These are phyloP conservation scores for Herpetotheres cachinnans DNA, from an alignment of 2,113 vertebrate genomes.

Conservation along the genomic window DNA sequence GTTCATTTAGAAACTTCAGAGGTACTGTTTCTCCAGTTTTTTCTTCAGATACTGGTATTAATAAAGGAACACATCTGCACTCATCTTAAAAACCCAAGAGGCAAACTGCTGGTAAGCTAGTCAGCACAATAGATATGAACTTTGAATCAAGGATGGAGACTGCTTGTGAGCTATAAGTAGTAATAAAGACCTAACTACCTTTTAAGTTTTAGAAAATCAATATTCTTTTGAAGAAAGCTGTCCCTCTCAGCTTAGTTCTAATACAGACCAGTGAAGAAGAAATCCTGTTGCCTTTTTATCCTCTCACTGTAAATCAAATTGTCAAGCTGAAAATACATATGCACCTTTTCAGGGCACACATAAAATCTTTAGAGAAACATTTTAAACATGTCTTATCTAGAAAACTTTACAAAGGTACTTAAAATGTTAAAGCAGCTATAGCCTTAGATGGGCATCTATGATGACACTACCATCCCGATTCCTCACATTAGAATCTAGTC, in stretches of 20 bases:
- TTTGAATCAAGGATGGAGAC: background rate
- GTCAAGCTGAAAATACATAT: background rate
- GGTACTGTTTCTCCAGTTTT: background rate
- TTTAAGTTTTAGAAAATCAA: background rate
- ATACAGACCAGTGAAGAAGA: background rate
- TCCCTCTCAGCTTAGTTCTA: background rate
- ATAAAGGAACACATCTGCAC: background rate
- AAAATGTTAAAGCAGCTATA: background rate
- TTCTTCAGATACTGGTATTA: background rate
- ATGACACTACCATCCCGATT: background rate
- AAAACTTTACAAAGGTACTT: background rate
- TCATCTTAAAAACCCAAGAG: background rate
- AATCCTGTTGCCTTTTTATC: background rate
- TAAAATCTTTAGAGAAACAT: background rate
- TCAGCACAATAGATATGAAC: background rate
- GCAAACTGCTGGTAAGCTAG: background rate
- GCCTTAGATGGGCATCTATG: background rate
- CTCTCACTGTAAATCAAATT: background rate
- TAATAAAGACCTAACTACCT: background rate
- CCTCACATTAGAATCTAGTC: background rate
- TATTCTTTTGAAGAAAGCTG: background rate
- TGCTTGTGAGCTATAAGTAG: background rate
- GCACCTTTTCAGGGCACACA: accelerated
- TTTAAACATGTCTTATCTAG: background rate
- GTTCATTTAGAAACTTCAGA: background rate